Percentiles rank a stretch among this genome's conserved stretches.
phyloP scores from a whole-genome alignment of 2,888 invertebrate genomes.

The Nomada ferruginata region DNA sequence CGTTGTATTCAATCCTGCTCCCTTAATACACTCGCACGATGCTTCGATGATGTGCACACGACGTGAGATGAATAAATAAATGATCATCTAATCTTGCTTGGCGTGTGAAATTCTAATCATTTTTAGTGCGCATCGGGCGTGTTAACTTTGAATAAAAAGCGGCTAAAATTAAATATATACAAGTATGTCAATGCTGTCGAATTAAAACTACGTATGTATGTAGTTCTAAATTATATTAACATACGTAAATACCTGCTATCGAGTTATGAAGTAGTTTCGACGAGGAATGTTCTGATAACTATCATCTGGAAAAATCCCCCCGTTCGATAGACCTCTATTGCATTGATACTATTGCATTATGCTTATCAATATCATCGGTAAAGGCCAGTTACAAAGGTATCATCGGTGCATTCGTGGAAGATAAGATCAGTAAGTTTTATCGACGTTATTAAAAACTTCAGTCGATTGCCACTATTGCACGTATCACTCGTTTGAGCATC shows the following conservation, averaged over 20 bases:
- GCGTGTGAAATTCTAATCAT: too few species aligned
- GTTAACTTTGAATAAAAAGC: too few species aligned
- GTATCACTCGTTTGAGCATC: background rate
- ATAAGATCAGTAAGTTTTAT: slow-evolving; percentile 41
- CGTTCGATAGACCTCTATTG: background rate
- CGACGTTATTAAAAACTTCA: slow-evolving; percentile 9
- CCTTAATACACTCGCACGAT: background rate
- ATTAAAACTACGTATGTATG: background rate
- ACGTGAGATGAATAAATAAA: too few species aligned
- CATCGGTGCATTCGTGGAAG: slow-evolving; percentile 20
- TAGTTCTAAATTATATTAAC: background rate
- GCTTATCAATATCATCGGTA: slow-evolving; percentile 35
- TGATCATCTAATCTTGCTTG: too few species aligned
- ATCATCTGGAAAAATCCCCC: slow-evolving; percentile 8
- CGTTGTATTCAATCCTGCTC: background rate
- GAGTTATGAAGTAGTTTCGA: background rate
- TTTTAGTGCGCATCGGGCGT: too few species aligned
- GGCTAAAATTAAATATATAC: too few species aligned
- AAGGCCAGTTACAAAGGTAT: background rate
- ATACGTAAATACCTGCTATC: background rate
- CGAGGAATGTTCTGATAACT: background rate
- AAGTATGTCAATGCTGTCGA: too few species aligned
- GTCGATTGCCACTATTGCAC: slow-evolving; percentile 21
- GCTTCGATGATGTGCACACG: too few species aligned
- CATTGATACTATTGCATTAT: background rate